phyloP scores from a whole-genome alignment of 2,797 vertebrate species.

The Erethizon dorsatum region DNA sequence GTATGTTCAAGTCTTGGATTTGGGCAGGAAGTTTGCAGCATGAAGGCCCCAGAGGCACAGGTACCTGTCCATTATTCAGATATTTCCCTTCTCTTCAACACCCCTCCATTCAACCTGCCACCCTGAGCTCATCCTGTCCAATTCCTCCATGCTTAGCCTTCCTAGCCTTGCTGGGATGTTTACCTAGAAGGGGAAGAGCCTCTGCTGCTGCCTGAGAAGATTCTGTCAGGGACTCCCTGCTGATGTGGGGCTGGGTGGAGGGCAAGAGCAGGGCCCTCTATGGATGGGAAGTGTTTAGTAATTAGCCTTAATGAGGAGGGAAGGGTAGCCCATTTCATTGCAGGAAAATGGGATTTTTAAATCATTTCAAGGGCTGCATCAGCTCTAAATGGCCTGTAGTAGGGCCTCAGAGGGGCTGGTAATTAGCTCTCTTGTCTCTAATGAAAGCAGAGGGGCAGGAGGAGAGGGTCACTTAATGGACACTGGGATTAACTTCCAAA shows the following conservation, averaged over 20 bases:
- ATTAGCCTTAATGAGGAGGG: constrained; percentile 82
- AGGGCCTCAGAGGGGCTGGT: constrained; percentile 71
- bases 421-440: constrained; percentile 82
- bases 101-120: neutral
- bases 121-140: neutral
- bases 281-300: constrained; percentile 58
- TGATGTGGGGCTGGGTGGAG: neutral
- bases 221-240: neutral
- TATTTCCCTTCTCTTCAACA: neutral
- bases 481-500: constrained; percentile 68
- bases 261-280: constrained; percentile 61
- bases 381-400: constrained; percentile 78
- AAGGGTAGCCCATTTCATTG: constrained; percentile 68
- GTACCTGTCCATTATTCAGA: neutral
- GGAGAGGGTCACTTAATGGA: constrained; percentile 71
- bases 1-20: neutral
- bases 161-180: neutral
- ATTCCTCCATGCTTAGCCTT: neutral
- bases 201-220: neutral
- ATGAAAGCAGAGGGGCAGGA: constrained; percentile 72
- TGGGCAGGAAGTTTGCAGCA: neutral
- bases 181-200: neutral
- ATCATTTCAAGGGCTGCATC: constrained; percentile 74
- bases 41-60: neutral
- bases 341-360: constrained; percentile 74